Evolutionary conservation across 2,888 invertebrate species (phyloP), one percentile per base, ranked within the genome.

Genomic region (Perizoma affinitatum): DNA sequence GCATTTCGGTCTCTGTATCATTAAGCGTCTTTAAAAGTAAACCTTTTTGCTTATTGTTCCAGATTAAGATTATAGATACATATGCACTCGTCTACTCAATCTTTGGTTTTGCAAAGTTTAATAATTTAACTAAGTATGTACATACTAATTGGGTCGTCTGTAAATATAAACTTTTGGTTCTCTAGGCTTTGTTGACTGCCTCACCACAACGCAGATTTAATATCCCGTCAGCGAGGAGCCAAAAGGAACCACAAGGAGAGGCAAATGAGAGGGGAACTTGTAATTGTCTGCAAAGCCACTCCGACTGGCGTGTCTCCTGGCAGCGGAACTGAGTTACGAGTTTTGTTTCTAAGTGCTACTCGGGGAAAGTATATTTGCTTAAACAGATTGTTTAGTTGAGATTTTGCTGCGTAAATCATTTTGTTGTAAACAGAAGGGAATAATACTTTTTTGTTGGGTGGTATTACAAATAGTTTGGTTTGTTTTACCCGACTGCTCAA

Each of bases 261-360:
- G 36, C 46, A 50, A 61, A 61, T 57, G 57, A 57, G 49, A 50
- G 42, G 11, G 46, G 54, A 57, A 61, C n/a, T 54, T 60, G 50
- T 61, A 57, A 54, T 57, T 54, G 49, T 54, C 54, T 59, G 35
- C 44, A 36, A 50, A 57, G 49, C 41, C 53, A 57, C 53, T 53
- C 38, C 11, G 35, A 43, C 38, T 22, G 22, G 22, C 38, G 48
- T 43, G 58, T 53, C 51, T 41, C 44, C 36, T 45, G 35, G 34
- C 54, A 38, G 7, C 38, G 38, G 6, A 40, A 50, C 63, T 60
- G 64, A 64, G 65, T 65, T 61, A 68, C 63, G 61, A 65, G 65
- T 63, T 68, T 66, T 58, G 63, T 68, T 63, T 52, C 34, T 46
- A 52, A 54, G 48, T 49, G 54, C 22, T 63, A 52, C 43, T 53